Evolutionary conservation across 2,113 vertebrate species (phyloP).

Genomic region (Eulemur macaco): DNA sequence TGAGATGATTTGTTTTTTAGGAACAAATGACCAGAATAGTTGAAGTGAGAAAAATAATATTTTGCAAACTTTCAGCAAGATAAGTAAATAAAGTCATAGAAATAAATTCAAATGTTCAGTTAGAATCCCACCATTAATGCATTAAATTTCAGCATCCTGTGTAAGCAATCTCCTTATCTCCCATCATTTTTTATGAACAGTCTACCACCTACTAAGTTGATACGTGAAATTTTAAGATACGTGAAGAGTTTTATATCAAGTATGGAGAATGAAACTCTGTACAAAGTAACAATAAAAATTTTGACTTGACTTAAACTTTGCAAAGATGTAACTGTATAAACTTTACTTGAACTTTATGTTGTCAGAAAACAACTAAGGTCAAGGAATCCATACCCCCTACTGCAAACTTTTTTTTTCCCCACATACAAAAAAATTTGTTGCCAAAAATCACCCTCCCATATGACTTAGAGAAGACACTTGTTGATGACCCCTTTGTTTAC

Average conservation of each 20-base stretch:
- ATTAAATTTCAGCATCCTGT: not conserved
- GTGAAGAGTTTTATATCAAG: not conserved
- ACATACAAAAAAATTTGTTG: not conserved
- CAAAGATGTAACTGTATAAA: not conserved
- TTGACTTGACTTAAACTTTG: not conserved
- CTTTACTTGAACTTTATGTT: not conserved
- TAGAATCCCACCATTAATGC: fast-evolving
- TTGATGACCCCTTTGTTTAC: not conserved
- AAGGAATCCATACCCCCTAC: not conserved
- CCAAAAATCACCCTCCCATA: not conserved
- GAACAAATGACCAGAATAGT: not conserved
- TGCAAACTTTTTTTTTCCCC: not conserved
- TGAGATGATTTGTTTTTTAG: not conserved
- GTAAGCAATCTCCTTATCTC: not conserved
- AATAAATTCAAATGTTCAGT: not conserved
- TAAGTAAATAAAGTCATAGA: not conserved
- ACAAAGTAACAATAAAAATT: not conserved
- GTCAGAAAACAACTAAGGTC: not conserved
- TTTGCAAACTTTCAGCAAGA: not conserved
- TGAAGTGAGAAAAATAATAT: not conserved
- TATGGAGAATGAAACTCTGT: not conserved
- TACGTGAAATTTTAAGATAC: not conserved
- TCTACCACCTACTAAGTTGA: fast-evolving
- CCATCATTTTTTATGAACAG: not conserved
- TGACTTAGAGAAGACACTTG: not conserved